Evolutionary conservation across 2,797 vertebrate species (phyloP).

Genomic region (Molossus alvarezi): DNA sequence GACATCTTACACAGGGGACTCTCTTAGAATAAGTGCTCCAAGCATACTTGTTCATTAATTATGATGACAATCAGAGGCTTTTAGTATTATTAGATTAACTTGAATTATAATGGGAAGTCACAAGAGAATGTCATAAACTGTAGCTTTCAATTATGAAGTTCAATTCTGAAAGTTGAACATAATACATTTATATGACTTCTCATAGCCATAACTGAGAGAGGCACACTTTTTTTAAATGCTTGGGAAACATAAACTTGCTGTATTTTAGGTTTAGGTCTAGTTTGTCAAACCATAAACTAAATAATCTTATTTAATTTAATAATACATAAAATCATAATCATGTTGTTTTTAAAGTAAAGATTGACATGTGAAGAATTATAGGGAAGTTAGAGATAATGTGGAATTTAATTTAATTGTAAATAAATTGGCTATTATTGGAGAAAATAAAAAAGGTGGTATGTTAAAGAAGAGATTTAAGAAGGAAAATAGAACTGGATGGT

Average conservation of each 20-base stretch:
- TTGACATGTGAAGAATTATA: background rate
- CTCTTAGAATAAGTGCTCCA: background rate
- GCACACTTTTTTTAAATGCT: background rate
- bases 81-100: conserved; percentile 20
- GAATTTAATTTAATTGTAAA: conserved; percentile 26
- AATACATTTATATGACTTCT: background rate
- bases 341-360: conserved; percentile 25
- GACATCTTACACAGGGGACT: background rate
- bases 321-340: background rate
- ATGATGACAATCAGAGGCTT: background rate
- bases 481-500: background rate
- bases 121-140: background rate
- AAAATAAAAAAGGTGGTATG: background rate
- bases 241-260: background rate
- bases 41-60: background rate
- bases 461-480: background rate
- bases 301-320: background rate
- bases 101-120: background rate
- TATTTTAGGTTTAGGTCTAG: background rate
- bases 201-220: background rate
- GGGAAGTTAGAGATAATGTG: background rate
- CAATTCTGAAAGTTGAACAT: background rate
- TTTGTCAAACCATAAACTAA: background rate
- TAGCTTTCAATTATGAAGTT: background rate
- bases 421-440: background rate